phyloP scores from a whole-genome alignment of 2,797 vertebrate genomes.

The Kryptopterus vitreolus region DNA sequence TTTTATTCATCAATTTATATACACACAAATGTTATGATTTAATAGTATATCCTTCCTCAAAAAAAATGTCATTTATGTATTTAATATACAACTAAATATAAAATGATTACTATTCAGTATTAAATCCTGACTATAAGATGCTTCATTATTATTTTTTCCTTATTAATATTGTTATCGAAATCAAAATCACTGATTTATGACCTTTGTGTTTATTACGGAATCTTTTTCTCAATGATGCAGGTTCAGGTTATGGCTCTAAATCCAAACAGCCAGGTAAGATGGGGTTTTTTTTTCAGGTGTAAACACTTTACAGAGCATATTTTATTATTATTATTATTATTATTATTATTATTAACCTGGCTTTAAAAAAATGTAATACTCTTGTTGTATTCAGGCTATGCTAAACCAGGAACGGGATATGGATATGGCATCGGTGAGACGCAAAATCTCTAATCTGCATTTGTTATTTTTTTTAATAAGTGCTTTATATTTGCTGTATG shows the following conservation, averaged over 20 bases:
- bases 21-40: no score
- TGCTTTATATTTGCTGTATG: no score
- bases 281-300: not conserved
- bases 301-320: not conserved
- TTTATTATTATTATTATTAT: no score
- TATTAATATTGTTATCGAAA: not conserved
- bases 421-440: slow-evolving; percentile 53
- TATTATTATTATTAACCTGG: not conserved
- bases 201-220: not conserved
- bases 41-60: no score
- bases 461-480: slow-evolving; percentile 37
- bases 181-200: not conserved
- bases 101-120: not conserved
- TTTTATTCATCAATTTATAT: not conserved
- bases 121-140: not conserved
- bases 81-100: not conserved
- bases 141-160: not conserved
- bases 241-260: slow-evolving; percentile 51
- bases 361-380: not conserved
- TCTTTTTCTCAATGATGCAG: slow-evolving; percentile 32
- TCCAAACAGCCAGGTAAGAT: slow-evolving; percentile 58
- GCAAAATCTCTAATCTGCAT: not conserved
- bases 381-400: slow-evolving; percentile 50
- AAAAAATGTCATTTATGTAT: not conserved
- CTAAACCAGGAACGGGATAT: slow-evolving; percentile 62